phyloP scores from a whole-genome alignment of 2,113 vertebrate species.

The Chaetodon auriga region DNA sequence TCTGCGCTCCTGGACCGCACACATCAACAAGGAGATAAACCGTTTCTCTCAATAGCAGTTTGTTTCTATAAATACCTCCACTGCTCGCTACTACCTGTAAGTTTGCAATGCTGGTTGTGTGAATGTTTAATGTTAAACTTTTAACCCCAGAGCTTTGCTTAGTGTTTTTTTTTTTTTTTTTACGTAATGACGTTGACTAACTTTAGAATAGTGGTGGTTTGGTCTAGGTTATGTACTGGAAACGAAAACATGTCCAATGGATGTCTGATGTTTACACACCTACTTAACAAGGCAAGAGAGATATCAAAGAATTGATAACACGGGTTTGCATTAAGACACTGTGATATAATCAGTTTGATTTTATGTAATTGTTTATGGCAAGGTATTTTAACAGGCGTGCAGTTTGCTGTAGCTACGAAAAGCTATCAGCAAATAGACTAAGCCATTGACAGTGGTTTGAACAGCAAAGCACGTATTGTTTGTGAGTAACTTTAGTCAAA shows the following conservation, averaged over 20 bases:
- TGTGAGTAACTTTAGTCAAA: background rate
- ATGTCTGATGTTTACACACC: constrained; percentile 6
- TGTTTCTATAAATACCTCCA: constrained; percentile 10
- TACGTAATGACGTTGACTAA: constrained; percentile 5
- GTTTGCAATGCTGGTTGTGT: background rate
- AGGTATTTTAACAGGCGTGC: background rate
- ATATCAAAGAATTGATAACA: background rate
- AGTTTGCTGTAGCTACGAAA: background rate
- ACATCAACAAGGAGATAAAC: constrained; percentile 56
- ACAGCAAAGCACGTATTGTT: background rate
- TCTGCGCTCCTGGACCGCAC: constrained; percentile 19
- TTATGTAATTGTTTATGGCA: background rate
- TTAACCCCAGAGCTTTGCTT: background rate
- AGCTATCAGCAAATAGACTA: constrained; percentile 44
- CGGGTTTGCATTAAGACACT: rapidly evolving
- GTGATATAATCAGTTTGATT: background rate
- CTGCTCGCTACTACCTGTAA: constrained; percentile 68
- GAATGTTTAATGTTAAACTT: background rate
- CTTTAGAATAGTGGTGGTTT: constrained; percentile 1
- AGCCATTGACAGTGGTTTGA: constrained; percentile 1
- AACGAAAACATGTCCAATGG: background rate
- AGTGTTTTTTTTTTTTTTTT: background rate
- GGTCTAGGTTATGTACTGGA: constrained; percentile 66
- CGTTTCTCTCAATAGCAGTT: constrained; percentile 57
- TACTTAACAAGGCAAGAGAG: no score